phyloP scores from a whole-genome alignment of 2,797 vertebrate species.

The Spea hammondii region DNA sequence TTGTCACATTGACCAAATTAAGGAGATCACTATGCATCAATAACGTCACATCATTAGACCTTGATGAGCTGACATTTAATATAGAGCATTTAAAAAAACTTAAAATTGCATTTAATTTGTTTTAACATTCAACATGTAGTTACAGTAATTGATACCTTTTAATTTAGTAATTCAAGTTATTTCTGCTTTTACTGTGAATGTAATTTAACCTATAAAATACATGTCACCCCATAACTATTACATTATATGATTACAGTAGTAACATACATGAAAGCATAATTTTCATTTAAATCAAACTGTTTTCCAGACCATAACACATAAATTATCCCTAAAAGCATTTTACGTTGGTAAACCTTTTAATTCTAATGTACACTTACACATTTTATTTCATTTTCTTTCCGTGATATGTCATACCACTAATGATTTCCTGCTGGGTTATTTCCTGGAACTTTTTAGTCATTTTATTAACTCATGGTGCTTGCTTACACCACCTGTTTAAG shows the following conservation, averaged over 20 bases:
- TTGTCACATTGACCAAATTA: too few relatives aligned
- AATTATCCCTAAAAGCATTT: background rate
- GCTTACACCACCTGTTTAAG: background rate
- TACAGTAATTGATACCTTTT: too few relatives aligned
- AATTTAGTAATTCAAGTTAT: too few relatives aligned
- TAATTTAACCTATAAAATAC: too few relatives aligned
- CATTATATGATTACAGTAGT: background rate
- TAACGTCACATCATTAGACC: too few relatives aligned
- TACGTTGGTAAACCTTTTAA: conserved; percentile 25
- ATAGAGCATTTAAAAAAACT: too few relatives aligned
- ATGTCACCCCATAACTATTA: background rate
- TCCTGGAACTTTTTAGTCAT: conserved; percentile 15
- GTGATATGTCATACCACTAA: conserved; percentile 23
- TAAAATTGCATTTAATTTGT: too few relatives aligned
- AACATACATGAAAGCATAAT: background rate
- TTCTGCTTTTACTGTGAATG: too few relatives aligned
- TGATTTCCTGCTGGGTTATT: conserved; percentile 35
- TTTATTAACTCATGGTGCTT: conserved; percentile 11
- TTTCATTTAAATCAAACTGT: background rate
- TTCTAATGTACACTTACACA: conserved; percentile 13
- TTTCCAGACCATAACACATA: conserved; percentile 8
- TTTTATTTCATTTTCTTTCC: conserved; percentile 34
- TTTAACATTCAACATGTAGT: too few relatives aligned
- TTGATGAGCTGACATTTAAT: too few relatives aligned
- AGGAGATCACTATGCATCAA: too few relatives aligned